phyloP scores from a whole-genome alignment of 92 coral and sea anemone genomes.

The Parazoanthus atlanticus region DNA sequence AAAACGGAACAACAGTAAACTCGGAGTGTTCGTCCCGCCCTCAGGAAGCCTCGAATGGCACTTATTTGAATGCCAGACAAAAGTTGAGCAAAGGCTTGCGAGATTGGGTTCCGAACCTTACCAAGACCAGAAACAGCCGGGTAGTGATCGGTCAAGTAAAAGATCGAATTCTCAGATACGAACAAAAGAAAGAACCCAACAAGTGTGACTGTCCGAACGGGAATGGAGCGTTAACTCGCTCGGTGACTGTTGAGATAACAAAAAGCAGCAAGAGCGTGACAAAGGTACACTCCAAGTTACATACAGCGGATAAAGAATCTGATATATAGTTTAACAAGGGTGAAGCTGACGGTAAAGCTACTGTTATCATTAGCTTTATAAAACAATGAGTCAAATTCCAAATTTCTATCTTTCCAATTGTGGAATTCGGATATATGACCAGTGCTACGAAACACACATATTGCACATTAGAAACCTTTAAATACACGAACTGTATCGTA shows the following conservation, averaged over 20 bases:
- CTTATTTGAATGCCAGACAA: neutral
- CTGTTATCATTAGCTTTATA: no score
- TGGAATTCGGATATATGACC: no score
- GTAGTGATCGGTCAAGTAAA: constrained; percentile 17
- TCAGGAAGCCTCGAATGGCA: neutral
- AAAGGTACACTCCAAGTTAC: neutral
- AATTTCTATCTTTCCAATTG: no score
- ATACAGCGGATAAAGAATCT: neutral
- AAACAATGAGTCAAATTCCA: no score
- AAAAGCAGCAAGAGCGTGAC: neutral
- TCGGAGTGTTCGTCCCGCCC: neutral
- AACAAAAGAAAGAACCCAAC: constrained; percentile 12
- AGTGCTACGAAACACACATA: no score
- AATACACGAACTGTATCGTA: no score
- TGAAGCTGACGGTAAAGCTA: neutral
- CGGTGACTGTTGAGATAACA: constrained; percentile 15
- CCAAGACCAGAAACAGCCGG: neutral
- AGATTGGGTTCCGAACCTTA: constrained; percentile 13
- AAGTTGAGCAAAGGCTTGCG: constrained; percentile 2
- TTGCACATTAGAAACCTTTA: no score
- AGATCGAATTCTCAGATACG: neutral
- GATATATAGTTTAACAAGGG: neutral
- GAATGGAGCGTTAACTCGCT: neutral
- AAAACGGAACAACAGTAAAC: neutral
- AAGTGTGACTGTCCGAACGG: neutral